Conservation (phyloP, 2,797 vertebrate genomes). For the Acipenser transmontanus region DNA sequence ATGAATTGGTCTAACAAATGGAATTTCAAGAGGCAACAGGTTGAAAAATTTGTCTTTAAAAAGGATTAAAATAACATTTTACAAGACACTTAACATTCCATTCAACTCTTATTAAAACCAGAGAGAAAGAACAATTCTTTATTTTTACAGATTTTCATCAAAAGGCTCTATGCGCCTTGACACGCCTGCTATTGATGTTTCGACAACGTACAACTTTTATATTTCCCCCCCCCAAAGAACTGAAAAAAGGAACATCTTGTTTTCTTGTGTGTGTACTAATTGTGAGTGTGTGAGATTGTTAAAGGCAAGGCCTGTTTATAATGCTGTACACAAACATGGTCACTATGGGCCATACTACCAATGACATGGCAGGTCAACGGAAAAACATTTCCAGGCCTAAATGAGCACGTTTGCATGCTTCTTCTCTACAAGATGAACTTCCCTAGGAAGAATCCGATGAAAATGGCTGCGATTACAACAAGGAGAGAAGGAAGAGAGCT, state of each 20-base stretch:
- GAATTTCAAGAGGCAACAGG: constrained; percentile 78
- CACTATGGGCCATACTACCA: constrained; percentile 74
- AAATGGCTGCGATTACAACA: constrained; percentile 98
- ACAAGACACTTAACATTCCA: constrained; percentile 86
- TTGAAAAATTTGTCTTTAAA: constrained; percentile 65
- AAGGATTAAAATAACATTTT: constrained; percentile 95
- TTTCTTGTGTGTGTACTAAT: constrained; percentile 64
- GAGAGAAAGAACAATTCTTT: constrained; percentile 58
- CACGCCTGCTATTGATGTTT: constrained; percentile 52
- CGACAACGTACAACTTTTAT: constrained; percentile 64
- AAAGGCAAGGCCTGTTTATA: constrained; percentile 74
- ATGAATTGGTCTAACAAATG: constrained; percentile 62
- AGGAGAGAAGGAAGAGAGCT: constrained; percentile 92
- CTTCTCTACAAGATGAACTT: constrained; percentile 97
- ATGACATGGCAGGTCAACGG: constrained; percentile 93
- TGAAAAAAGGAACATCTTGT: constrained; percentile 50
- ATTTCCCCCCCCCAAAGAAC: constrained; percentile 43
- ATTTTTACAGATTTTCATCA: constrained; percentile 68
- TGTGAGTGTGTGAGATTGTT: constrained; percentile 58
- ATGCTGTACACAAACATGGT: constrained; percentile 80
- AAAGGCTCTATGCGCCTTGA: constrained; percentile 64
- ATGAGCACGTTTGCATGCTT: constrained; percentile 53
- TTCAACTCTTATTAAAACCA: constrained; percentile 88
- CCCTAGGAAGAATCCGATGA: constrained; percentile 99
- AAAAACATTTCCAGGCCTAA: constrained; percentile 52